Percentiles rank a stretch among this genome's conserved stretches.
phyloP scores from a whole-genome alignment of 2,113 vertebrate species.

The pig (Sus scrofa) region DNA sequence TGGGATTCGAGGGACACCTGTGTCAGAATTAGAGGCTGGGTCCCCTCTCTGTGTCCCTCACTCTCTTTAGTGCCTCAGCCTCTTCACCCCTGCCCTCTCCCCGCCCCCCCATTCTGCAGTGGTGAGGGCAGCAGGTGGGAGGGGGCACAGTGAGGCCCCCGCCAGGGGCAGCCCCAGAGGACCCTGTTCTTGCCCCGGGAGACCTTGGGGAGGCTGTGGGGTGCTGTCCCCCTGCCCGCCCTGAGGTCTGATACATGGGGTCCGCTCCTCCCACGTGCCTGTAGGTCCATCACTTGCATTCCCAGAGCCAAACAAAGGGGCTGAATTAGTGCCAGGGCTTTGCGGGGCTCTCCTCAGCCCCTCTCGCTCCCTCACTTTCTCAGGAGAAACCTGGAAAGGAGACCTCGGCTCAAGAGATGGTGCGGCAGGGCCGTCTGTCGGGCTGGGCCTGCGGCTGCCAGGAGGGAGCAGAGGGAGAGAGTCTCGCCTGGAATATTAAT shows the following conservation, averaged over 20 bases:
- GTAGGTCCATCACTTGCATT: neutral
- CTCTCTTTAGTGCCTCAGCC: neutral
- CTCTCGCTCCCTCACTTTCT: neutral
- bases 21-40: neutral
- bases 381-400: neutral
- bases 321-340: too few relatives aligned
- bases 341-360: too few relatives aligned
- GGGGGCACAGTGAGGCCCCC: neutral
- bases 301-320: neutral
- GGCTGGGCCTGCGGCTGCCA: neutral
- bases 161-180: neutral
- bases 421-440: neutral
- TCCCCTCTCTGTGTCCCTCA: neutral
- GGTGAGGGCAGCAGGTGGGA: too few relatives aligned
- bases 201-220: neutral
- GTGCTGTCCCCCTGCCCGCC: neutral
- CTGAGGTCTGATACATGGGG: neutral
- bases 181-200: neutral
- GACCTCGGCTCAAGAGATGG: neutral
- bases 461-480: neutral
- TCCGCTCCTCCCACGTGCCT: neutral
- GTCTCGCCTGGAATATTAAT: slow-evolving; percentile 75
- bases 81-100: fast-evolving
- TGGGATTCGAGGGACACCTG: neutral
- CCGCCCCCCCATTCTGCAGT: too few relatives aligned